Evolutionary conservation across 2,113 vertebrate genomes (phyloP).

Genomic region (Ptychochromis oligacanthus): DNA sequence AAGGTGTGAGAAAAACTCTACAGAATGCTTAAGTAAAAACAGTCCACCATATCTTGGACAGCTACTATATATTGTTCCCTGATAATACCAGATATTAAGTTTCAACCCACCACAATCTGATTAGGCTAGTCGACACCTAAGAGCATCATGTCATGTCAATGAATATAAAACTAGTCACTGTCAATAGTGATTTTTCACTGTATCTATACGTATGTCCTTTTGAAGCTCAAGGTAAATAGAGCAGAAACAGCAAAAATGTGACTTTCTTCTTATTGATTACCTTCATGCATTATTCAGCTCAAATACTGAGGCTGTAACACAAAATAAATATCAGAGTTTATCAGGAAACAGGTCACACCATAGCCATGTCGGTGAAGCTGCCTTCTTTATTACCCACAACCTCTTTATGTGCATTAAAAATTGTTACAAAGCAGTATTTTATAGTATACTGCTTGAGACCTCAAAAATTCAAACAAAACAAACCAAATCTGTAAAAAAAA

Average conservation of each 20-base stretch:
- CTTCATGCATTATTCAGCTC: constrained; percentile 70
- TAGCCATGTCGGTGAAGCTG: background rate
- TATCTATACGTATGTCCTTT: background rate
- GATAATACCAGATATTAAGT: background rate
- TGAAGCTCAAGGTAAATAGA: constrained; percentile 32
- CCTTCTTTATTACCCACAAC: background rate
- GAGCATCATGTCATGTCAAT: background rate
- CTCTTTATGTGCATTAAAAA: background rate
- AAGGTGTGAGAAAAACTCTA: constrained; percentile 1
- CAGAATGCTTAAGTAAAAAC: background rate
- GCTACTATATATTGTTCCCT: background rate
- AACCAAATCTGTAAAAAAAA: background rate
- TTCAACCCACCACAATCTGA: background rate
- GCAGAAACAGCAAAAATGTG: constrained; percentile 26
- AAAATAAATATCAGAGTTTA: constrained; percentile 65
- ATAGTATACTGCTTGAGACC: background rate
- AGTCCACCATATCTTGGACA: background rate
- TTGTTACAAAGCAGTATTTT: background rate
- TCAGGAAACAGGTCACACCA: constrained; percentile 59
- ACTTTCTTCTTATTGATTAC: constrained; percentile 62
- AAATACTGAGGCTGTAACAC: constrained; percentile 36
- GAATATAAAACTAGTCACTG: background rate
- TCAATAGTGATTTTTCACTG: background rate
- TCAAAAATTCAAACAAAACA: background rate
- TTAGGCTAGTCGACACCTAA: background rate